Conservation (phyloP, 2,797 vertebrate genomes). For the Danio aesculapii region DNA sequence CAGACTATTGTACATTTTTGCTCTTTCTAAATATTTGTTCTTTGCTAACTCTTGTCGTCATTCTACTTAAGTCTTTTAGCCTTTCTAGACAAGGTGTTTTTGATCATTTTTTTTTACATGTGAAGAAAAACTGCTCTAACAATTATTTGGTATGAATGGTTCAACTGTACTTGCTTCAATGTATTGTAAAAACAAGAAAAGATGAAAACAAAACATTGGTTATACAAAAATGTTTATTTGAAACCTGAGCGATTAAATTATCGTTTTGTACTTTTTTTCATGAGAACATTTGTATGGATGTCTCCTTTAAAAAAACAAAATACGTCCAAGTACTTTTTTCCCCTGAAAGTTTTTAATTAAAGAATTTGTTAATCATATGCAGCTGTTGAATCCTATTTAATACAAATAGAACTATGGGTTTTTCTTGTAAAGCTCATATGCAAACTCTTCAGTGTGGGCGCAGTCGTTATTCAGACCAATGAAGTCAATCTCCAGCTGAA, state of each 20-base stretch:
- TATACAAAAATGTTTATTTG: slow-evolving; percentile 5
- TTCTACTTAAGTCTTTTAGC: too few relatives aligned
- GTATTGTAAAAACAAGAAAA: not conserved
- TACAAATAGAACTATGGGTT: slow-evolving; percentile 73
- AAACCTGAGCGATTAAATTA: not conserved
- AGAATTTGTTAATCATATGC: not conserved
- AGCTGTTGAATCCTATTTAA: not conserved
- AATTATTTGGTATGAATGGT: not conserved
- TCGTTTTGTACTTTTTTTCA: slow-evolving; percentile 14
- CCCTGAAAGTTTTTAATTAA: slow-evolving; percentile 17
- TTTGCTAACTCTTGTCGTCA: not conserved
- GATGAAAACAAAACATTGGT: not conserved
- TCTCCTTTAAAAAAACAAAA: not conserved
- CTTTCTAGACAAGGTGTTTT: not conserved
- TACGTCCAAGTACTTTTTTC: not conserved
- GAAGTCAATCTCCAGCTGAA: slow-evolving; percentile 94
- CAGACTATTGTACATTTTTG: slow-evolving; percentile 26
- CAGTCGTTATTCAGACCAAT: slow-evolving; percentile 87
- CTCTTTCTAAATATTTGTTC: not conserved
- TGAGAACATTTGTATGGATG: not conserved
- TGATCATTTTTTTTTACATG: not conserved
- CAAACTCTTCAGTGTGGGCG: slow-evolving; percentile 90
- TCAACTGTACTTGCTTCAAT: not conserved
- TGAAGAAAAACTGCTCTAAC: not conserved
- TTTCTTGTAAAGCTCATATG: slow-evolving; percentile 88